These are phyloP conservation scores for Lasioglossum baleicum DNA, from an alignment of 1,140 invertebrate genomes.

Conservation along the genomic window DNA sequence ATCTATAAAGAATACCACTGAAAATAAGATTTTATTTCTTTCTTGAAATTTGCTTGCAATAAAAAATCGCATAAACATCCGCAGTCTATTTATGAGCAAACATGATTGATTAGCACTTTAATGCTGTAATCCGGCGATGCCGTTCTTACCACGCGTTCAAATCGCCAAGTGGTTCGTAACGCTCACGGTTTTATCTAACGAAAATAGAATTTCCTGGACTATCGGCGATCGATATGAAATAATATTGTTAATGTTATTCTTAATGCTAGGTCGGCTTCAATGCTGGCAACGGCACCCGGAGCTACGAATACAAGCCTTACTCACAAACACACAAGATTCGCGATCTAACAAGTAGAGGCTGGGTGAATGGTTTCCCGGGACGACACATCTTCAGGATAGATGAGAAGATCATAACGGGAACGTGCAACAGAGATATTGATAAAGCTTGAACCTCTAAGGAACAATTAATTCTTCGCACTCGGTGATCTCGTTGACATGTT, in stretches of 20 bases:
- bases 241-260: background rate
- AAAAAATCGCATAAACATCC: no score
- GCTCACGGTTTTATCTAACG: background rate
- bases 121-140: background rate
- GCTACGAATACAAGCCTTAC: constrained; percentile 94
- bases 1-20: no score
- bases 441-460: constrained; percentile 55
- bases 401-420: constrained; percentile 94
- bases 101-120: no score
- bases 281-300: constrained; percentile 94
- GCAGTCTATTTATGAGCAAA: no score
- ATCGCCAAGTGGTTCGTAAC: background rate
- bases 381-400: constrained; percentile 96
- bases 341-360: constrained; percentile 90
- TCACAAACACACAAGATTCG: constrained; percentile 93
- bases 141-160: background rate
- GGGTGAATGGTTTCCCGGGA: constrained; percentile 92
- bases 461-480: background rate
- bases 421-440: constrained; percentile 94
- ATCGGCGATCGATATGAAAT: no score
- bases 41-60: no score
- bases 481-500: no score
- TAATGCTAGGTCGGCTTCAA: constrained; percentile 93
- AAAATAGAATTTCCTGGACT: no score
- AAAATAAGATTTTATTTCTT: no score